Base-by-base conservation (phyloP, 2,113 vertebrate species). In the Willisornis vidua region DNA sequence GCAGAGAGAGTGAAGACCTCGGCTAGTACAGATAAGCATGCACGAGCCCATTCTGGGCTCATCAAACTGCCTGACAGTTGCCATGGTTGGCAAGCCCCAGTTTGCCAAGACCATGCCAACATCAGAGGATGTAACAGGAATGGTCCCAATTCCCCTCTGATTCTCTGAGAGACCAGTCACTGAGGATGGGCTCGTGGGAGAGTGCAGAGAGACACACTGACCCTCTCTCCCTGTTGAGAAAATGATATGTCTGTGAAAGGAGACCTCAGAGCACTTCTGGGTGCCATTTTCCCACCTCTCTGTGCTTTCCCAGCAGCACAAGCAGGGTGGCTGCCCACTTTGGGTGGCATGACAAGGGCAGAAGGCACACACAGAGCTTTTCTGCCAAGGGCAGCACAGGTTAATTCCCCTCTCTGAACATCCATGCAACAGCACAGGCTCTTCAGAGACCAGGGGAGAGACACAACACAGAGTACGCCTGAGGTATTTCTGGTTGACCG, bases 401-500 rank as follows among this genome's bases (percentile, higher is more conserved):
- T 68, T 87, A 63, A 68, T 78, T 84, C 48, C 43, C 55, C 28
- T 75, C 71, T 75, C 82, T 88, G 85, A 88, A 54, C 35, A 63
- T 22, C 70, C 77, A 3, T 4, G 43, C 22, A 71, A 15, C 39
- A 74, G 48, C 66, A 62, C 9, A 0, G 15, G n/a, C 67, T 92
- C 71, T 46, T 76, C 75, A 87, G 58, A 78, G 77, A 43, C 77
- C 54, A 25, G 0, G 5, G 67, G 46, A 73, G 71, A 70, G 22
- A 70, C 49, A 73, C 59, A 91, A 24, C 41, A 59, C 23, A 39
- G 70, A 85, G 23, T 28, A 29, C 18, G 73, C 80, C 83, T 6
- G 63, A 62, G 75, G 75, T 46, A 23, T 45, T 85, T 90, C 78
- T 85, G 79, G 55, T 28, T 90, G 85, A 77, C 55, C 76, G 93